Base-by-base conservation (phyloP, 2,113 vertebrate genomes). In the Natator depressus region DNA sequence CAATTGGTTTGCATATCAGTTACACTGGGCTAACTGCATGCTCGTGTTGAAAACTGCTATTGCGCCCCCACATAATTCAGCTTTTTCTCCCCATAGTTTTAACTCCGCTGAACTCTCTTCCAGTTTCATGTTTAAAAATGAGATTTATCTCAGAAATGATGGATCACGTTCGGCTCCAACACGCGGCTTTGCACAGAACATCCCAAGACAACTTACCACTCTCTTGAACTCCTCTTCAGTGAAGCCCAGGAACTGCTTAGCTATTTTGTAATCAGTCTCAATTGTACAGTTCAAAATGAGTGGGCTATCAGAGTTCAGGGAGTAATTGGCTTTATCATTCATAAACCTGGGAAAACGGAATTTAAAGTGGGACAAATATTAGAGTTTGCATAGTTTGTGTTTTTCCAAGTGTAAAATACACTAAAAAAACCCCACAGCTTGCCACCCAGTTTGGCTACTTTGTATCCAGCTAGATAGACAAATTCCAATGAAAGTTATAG, bases 291-390 rank as follows among this genome's bases (percentile, higher is more conserved):
- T 98, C 84, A 99, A 99, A 98, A 99, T 99, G 94, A 99, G 97
- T 1, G 99, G 99, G 96, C 99, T 99, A 7, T 99, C 99, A 0
- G 99, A 98, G 96, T 99, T 99, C 51, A 99, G 95, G 2, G 99
- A 99, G 92, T 98, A 99, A 97, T 99, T 99, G 1, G 99, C 99
- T 8, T 95, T 95, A 95, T 99, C 99, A 3, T 98, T 94, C 95
- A 83, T 99, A 95, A 99, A 99, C 72, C 99, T 99, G 96, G 69
- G 88, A 86, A 38, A 76, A 59, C 16, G 2, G 53, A 55, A 80
- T 87, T 54, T 51, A 76, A 79, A 87, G 47, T 6, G 47, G 49
- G 80, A 55, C 24, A 69, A 59, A 31, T 92, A 16, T 19, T 5
- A 51, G 53, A 53, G 38, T 42, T 2, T 2, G 78, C 10, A 38